Evolutionary conservation across 2,113 vertebrate genomes (phyloP).

Genomic region (Phalacrocorax carbo): DNA sequence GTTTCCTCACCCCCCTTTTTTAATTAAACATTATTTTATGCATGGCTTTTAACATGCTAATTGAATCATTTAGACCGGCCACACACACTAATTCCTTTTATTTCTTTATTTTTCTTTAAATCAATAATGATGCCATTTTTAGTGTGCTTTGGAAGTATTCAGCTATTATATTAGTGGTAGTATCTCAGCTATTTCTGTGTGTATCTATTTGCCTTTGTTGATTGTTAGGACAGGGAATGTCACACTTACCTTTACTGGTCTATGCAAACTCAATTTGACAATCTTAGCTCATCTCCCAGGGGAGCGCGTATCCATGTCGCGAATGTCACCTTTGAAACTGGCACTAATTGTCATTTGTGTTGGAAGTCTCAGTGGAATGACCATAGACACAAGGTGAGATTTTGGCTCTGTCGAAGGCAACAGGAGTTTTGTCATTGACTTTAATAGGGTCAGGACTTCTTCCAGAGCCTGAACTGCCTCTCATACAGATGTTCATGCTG

Average conservation of each 20-base stretch:
- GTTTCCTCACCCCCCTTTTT: rapidly evolving
- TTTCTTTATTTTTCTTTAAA: slow-evolving; percentile 36
- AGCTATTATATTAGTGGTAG: not conserved
- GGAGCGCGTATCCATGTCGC: not conserved
- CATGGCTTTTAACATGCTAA: slow-evolving; percentile 45
- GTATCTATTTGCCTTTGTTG: slow-evolving; percentile 23
- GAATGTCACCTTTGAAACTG: slow-evolving; percentile 49
- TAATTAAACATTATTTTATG: slow-evolving; percentile 64
- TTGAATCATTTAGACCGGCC: slow-evolving; percentile 50
- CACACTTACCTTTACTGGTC: not conserved
- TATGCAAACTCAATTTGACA: slow-evolving; percentile 17
- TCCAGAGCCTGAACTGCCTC: not conserved
- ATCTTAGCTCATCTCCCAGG: slow-evolving; percentile 18
- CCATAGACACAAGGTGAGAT: slow-evolving; percentile 39
- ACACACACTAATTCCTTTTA: not conserved
- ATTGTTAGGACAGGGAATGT: slow-evolving; percentile 25
- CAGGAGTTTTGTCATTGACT: slow-evolving; percentile 42
- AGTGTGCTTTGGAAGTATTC: not conserved
- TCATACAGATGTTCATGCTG: slow-evolving; percentile 2
- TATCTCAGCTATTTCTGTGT: not conserved
- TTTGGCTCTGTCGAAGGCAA: slow-evolving; percentile 27
- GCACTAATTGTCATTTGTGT: slow-evolving; percentile 62
- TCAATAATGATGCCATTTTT: not conserved
- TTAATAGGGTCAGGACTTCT: slow-evolving; percentile 54
- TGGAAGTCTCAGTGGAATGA: slow-evolving; percentile 33